phyloP scores from a whole-genome alignment of 2,797 vertebrate species.

The Onychomys leucogaster region DNA sequence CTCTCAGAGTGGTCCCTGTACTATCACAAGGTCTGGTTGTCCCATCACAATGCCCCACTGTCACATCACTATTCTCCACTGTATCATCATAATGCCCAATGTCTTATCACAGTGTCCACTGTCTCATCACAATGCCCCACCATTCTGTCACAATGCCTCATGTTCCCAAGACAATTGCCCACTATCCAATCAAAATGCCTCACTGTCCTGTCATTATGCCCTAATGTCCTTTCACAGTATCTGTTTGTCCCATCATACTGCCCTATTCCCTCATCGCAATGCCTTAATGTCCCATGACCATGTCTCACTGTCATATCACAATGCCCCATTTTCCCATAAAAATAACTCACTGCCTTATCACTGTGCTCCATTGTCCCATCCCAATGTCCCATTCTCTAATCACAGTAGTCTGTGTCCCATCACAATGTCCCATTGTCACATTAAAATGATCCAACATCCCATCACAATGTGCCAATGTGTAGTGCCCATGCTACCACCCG shows the following conservation, averaged over 20 bases:
- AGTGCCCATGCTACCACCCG: too few relatives aligned
- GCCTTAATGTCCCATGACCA: background rate
- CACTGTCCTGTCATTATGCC: background rate
- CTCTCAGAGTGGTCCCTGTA: background rate
- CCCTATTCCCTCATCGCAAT: background rate
- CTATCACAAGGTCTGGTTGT: background rate
- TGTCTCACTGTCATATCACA: background rate
- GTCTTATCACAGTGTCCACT: background rate
- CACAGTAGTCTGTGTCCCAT: background rate
- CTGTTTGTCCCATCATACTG: background rate
- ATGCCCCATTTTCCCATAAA: background rate
- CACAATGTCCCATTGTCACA: background rate
- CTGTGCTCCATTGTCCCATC: background rate
- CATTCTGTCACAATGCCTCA: background rate
- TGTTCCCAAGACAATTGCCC: background rate
- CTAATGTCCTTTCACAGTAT: background rate
- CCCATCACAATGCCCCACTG: background rate
- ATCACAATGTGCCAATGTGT: background rate
- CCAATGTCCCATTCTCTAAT: background rate
- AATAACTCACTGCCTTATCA: background rate
- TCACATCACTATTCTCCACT: background rate
- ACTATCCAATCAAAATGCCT: background rate
- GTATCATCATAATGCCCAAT: background rate
- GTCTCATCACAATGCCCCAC: background rate
- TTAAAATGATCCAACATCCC: background rate